Evolutionary conservation across 2,113 vertebrate genomes (phyloP).

Genomic region (Sinocyclocheilus rhinocerous): DNA sequence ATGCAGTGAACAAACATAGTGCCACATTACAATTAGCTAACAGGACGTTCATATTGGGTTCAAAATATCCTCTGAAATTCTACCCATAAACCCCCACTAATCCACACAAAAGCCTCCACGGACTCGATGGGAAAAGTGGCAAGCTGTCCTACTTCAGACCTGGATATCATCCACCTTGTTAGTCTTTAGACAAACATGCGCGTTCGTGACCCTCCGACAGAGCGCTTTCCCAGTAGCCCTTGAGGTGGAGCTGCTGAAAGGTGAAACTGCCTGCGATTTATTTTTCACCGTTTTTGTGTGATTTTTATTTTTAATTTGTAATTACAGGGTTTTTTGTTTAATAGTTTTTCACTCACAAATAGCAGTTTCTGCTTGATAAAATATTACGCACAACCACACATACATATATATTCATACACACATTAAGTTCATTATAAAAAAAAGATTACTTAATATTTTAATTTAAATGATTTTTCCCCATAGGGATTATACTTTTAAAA

Average conservation of each 20-base stretch:
- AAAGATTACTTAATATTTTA: too few species aligned
- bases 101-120: conserved; percentile 30
- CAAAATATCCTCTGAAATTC: conserved; percentile 42
- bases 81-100: conserved; percentile 47
- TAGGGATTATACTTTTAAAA: too few species aligned
- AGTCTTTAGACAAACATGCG: background rate
- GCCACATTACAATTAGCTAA: conserved; percentile 3
- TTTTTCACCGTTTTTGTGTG: conserved; percentile 35
- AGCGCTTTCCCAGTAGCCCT: background rate
- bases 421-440: too few species aligned
- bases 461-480: too few species aligned
- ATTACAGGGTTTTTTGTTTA: too few species aligned
- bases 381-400: too few species aligned
- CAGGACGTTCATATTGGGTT: conserved; percentile 25
- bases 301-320: too few species aligned
- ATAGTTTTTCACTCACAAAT: too few species aligned
- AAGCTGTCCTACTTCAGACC: conserved; percentile 36
- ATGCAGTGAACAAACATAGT: conserved; percentile 7
- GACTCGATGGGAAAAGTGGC: background rate
- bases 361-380: too few species aligned
- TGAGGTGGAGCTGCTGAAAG: conserved; percentile 10
- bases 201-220: conserved; percentile 25
- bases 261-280: conserved; percentile 32
- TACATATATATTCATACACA: too few species aligned
- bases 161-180: conserved; percentile 36